These are phyloP conservation scores for Pterocles gutturalis DNA, from an alignment of 2,113 vertebrate genomes.

Conservation along the genomic window DNA sequence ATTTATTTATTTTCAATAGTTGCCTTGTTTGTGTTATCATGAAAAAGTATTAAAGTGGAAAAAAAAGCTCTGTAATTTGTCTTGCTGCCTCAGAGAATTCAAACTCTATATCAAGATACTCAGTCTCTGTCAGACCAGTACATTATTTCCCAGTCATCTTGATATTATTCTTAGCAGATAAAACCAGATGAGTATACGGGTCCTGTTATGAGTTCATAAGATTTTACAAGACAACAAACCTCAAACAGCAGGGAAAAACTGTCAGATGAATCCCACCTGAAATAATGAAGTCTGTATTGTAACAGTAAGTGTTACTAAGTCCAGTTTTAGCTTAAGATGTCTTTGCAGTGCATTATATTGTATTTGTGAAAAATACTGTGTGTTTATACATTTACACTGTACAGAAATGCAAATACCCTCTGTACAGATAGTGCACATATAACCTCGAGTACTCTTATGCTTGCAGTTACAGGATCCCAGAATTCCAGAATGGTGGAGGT, in stretches of 20 bases:
- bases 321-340: neutral
- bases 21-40: neutral
- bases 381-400: neutral
- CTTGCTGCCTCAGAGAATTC: neutral
- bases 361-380: neutral
- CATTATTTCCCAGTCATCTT: neutral
- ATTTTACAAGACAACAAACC: neutral
- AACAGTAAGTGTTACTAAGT: neutral
- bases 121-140: constrained; percentile 28
- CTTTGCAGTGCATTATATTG: neutral
- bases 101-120: neutral
- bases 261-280: neutral
- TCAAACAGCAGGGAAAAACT: neutral
- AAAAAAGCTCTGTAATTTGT: constrained; percentile 9
- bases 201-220: neutral
- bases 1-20: neutral
- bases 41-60: neutral
- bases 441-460: neutral
- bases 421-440: neutral
- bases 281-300: neutral
- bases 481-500: neutral
- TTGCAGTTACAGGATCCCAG: neutral
- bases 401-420: neutral
- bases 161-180: neutral
- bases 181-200: neutral